phyloP scores from a whole-genome alignment of 2,113 vertebrate genomes.

The Pardalotus punctatus region DNA sequence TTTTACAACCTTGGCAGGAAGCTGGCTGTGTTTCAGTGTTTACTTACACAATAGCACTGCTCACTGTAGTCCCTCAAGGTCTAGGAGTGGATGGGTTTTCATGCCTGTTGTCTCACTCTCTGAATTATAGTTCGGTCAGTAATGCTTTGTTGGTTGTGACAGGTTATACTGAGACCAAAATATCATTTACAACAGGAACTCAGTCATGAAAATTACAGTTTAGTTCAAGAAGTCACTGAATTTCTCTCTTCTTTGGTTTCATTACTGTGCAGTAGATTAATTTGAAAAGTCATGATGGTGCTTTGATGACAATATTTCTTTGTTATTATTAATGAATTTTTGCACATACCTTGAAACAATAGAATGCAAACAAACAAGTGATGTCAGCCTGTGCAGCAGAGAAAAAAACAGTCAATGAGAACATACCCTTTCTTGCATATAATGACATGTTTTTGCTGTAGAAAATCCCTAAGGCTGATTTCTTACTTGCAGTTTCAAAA shows the following conservation, averaged over 20 bases:
- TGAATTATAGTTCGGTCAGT: not conserved
- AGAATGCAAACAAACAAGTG: constrained; percentile 30
- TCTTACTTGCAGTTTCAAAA: constrained; percentile 39
- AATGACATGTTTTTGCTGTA: constrained; percentile 61
- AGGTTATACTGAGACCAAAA: not conserved
- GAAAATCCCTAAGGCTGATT: constrained; percentile 46
- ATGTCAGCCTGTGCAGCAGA: constrained; percentile 1
- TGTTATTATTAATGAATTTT: not conserved
- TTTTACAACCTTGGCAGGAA: not conserved
- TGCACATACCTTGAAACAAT: not conserved
- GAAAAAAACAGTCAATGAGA: constrained; percentile 40
- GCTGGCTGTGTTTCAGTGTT: not conserved
- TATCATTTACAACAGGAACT: not conserved
- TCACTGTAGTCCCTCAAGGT: not conserved
- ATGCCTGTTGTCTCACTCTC: not conserved
- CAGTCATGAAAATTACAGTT: not conserved
- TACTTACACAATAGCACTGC: not conserved
- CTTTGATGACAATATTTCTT: not conserved
- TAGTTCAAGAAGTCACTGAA: not conserved
- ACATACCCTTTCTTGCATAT: constrained; percentile 39
- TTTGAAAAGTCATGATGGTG: not conserved
- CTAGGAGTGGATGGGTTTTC: not conserved
- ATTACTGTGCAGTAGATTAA: not conserved
- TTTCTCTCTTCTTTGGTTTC: not conserved
- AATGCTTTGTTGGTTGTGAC: not conserved